A percentile compares a stretch with the other conserved stretches of the same genome.
Evolutionary conservation across 2,797 vertebrate species (phyloP).

Genomic region (Cuniculus paca): DNA sequence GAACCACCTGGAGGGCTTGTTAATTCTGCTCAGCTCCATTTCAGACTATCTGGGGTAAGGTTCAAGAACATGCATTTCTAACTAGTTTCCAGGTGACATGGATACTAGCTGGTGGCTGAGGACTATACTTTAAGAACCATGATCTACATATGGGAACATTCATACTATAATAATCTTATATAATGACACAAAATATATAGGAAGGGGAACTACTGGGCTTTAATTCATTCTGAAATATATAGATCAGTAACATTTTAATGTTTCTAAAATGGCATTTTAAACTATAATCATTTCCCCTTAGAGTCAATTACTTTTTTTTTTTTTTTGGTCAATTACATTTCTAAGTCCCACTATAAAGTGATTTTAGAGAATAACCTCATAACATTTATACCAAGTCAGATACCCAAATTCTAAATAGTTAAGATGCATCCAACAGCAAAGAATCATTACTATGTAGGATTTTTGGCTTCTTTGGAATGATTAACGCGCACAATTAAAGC

Average conservation of each 20-base stretch:
- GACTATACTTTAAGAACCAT: conserved; percentile 59
- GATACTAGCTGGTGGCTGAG: conserved; percentile 59
- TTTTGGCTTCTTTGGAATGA: conserved; percentile 79
- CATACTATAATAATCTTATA: conserved; percentile 54
- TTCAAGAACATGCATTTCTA: conserved; percentile 46
- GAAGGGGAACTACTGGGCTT: conserved; percentile 45
- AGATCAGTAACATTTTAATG: conserved; percentile 56
- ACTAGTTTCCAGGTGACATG: conserved; percentile 43
- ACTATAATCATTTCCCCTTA: conserved; percentile 57
- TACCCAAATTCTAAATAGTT: conserved; percentile 64
- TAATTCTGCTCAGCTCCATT: conserved; percentile 1
- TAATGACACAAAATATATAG: conserved; percentile 71
- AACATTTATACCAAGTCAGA: conserved; percentile 27
- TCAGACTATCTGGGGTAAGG: neutral
- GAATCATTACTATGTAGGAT: conserved; percentile 60
- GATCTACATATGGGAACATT: conserved; percentile 61
- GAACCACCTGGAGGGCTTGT: conserved; percentile 27
- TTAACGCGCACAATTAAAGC: conserved; percentile 80
- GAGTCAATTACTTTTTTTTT: conserved; percentile 57
- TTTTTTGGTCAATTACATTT: conserved; percentile 59
- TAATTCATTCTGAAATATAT: conserved; percentile 66
- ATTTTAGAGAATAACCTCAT: conserved; percentile 66
- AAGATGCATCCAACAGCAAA: conserved; percentile 64
- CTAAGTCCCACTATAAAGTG: conserved; percentile 39
- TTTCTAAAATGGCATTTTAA: conserved; percentile 72